Base-by-base conservation (phyloP, 2,113 vertebrate species). In the Platanista minor region DNA sequence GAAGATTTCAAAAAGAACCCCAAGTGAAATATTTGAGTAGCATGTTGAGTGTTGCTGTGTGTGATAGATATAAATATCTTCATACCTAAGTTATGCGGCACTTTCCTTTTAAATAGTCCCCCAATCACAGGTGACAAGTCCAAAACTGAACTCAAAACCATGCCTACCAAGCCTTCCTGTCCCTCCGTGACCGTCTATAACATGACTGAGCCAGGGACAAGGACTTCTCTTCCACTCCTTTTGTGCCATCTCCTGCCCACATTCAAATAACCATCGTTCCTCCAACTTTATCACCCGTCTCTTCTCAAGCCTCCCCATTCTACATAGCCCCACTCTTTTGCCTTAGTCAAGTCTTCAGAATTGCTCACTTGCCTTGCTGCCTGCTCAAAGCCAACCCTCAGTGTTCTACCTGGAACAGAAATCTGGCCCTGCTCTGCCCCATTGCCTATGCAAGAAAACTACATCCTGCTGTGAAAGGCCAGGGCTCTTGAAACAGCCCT, bases 161-260 rank as follows among this genome's bases (percentile, higher is more conserved):
- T 17, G 7, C 3, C 87, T 6, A 6, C 59, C 77, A n/a, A 3
- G 14, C 15, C 6, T 29, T 20, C 74, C 17, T 39, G 52, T 31
- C 27, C 29, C 39, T 59, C 27, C 0, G 1, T 6, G 62, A 46
- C 59, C 27, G 5, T 33, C 46, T 8, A 6, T 6, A 10, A 23
- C 5, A 4, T 13, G 3, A 2, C 46, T 0, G 29, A 61, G 54
- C 33, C 8, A n/a, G 66, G 43, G 54, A 52, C 54, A 6, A 0
- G 9, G 25, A 2, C 43, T 46, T 12, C 2, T 18, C 29, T 12
- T 39, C 66, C 17, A 4, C 36, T 59, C 61, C 43, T 12, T 36
- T 46, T 3, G 4, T 75, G 66, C 29, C 1, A 2, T 39, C 31
- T 7, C 31, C 20, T 33, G 31, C 90, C 36, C 43, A 41, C 36